Base-by-base conservation (phyloP, 2,113 vertebrate species). In the Canis aureus region DNA sequence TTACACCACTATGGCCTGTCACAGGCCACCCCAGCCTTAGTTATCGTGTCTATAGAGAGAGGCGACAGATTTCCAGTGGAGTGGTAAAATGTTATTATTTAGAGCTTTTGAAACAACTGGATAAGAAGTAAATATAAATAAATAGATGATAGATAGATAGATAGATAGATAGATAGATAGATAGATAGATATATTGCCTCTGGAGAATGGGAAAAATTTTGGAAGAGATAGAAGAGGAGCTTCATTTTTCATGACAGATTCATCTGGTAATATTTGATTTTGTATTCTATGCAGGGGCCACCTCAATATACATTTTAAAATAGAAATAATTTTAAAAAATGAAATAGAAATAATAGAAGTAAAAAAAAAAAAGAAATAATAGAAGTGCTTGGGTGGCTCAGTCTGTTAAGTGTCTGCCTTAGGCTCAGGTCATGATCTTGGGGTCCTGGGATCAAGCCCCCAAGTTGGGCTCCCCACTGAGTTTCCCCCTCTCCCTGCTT, bases 1-100 rank as follows among this genome's bases (percentile, higher is more conserved):
- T 16, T 1, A 20, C 5, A 20, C 10, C 23, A 8, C 8, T 23
- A 1, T 1, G 23, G 19, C 22, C 16, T 20, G 3, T 17, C 19
- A 5, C 11, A 25, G 25, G 4, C 49, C 5, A 16, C n/a, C 0
- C 4, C 3, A 49, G 10, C 23, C 16, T 32, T 7, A 43, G 3
- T 6, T 15, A 38, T 69, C 4, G 17, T 15, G 22, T 51, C 2
- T 2, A 12, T 0, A 1, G n/a, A 11, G 20, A 51, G 60, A 35
- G n/a, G 10, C 25, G 38, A 10, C 5, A 71, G 7, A 62, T 22
- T 38, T 79, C 27, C n/a, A 49, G 8, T 19, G 13, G 0, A 4
- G 60, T 59, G 43, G 60, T 49, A 67, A 92, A 53, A 3, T 13
- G 3, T 25, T 11, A 10, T 10, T 88, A 23, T 67, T 80, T 55